Evolutionary conservation across 92 coral and sea anemone genomes (phyloP).

Genomic region (Umimayanthus chanpuru): DNA sequence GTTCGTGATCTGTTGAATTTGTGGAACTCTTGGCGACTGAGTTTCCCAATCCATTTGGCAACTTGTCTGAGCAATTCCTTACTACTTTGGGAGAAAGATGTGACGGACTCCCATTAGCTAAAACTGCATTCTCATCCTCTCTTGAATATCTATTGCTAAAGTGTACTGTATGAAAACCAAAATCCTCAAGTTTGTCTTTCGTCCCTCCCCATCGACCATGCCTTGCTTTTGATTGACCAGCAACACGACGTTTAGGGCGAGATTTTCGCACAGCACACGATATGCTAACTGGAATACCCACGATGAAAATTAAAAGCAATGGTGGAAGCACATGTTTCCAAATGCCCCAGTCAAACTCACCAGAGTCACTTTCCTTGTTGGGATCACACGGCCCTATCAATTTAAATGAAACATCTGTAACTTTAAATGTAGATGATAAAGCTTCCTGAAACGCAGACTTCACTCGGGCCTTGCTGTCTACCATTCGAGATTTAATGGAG

Average conservation of each 20-base stretch:
- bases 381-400: constrained; percentile 70
- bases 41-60: constrained; percentile 2
- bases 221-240: constrained; percentile 16
- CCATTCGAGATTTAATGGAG: constrained; percentile 30
- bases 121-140: constrained; percentile 52
- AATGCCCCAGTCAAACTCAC: constrained; percentile 72
- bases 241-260: constrained; percentile 54
- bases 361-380: constrained; percentile 18
- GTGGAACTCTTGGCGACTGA: constrained; percentile 10
- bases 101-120: constrained; percentile 69
- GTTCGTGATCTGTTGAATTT: constrained; percentile 11
- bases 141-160: constrained; percentile 59
- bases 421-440: constrained; percentile 53
- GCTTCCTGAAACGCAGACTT: constrained; percentile 58
- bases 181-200: constrained; percentile 52
- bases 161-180: constrained; percentile 69
- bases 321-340: constrained; percentile 68
- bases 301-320: constrained; percentile 60
- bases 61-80: neutral
- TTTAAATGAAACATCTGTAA: constrained; percentile 53
- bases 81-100: constrained; percentile 29
- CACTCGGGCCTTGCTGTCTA: constrained; percentile 52
- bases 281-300: constrained; percentile 81
- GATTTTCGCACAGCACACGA: constrained; percentile 56
- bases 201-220: constrained; percentile 38